phyloP scores from a whole-genome alignment of 2,113 vertebrate species.

The Nannospalax galili region DNA sequence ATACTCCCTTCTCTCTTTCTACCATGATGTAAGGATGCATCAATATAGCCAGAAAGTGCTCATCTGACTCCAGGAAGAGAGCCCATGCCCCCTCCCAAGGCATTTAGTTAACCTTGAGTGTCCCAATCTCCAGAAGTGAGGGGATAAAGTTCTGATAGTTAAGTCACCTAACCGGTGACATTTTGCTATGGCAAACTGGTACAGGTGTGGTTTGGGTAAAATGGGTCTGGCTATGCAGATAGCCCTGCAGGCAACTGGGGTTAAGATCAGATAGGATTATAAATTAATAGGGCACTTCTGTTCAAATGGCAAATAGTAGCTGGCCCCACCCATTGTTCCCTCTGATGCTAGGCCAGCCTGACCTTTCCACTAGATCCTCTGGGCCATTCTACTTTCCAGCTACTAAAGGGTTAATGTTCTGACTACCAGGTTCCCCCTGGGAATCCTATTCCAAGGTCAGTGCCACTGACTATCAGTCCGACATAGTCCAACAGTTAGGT shows the following conservation, averaged over 20 bases:
- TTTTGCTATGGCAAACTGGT: not conserved
- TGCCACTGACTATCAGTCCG: not conserved
- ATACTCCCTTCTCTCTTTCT: not conserved
- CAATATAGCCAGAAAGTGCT: not conserved
- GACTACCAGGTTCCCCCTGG: not conserved
- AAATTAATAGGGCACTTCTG: not conserved
- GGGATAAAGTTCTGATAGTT: not conserved
- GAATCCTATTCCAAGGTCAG: not conserved
- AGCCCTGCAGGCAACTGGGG: not conserved
- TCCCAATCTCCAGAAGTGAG: not conserved
- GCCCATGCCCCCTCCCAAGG: not conserved
- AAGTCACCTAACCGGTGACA: not conserved
- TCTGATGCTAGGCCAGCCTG: not conserved
- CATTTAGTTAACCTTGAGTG: not conserved
- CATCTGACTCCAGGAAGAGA: not conserved
- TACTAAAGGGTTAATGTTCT: conserved; percentile 24
- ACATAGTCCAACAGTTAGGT: not conserved
- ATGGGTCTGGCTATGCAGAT: not conserved
- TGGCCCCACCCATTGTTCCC: not conserved
- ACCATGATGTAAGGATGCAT: not conserved
- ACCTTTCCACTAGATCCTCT: not conserved
- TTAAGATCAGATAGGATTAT: not conserved
- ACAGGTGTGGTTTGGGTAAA: no score
- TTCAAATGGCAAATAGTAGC: not conserved
- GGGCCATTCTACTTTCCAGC: not conserved